Conservation (phyloP, 2,888 invertebrate species). For the Corbicula japonica region DNA sequence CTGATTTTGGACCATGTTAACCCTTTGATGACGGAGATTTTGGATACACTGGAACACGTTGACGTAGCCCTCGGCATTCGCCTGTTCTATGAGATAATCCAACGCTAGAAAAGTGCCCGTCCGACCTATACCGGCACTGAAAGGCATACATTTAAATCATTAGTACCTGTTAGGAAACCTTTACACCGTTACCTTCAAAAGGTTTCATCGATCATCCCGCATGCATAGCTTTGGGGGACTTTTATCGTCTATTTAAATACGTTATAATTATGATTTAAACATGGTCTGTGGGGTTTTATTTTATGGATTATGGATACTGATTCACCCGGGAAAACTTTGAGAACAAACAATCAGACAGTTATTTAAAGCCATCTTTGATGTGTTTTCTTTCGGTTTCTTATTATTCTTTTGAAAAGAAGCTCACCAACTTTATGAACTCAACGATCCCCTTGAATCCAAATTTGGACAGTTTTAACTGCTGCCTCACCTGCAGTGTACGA, state of each 20-base stretch:
- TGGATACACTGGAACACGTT: slow-evolving; percentile 73
- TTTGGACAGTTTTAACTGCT: neutral
- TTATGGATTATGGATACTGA: neutral
- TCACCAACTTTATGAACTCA: neutral
- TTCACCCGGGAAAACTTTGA: neutral
- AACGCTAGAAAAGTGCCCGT: slow-evolving; percentile 79
- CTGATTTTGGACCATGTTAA: slow-evolving; percentile 80
- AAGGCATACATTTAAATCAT: neutral
- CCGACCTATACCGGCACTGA: slow-evolving; percentile 77
- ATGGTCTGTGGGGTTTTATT: no score
- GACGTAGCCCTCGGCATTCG: slow-evolving; percentile 64
- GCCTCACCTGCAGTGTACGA: slow-evolving; percentile 67
- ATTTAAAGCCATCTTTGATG: neutral
- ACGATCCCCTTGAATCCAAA: neutral
- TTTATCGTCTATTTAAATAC: no score
- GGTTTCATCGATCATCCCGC: no score
- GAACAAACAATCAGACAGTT: neutral
- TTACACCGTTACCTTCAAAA: no score
- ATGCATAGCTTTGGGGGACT: no score
- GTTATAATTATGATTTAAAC: no score
- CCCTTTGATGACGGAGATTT: slow-evolving; percentile 72
- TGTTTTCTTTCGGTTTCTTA: neutral
- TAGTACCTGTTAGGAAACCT: no score
- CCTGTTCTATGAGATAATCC: slow-evolving; percentile 74
- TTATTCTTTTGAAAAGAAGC: neutral